Base-by-base conservation (phyloP, 1,140 invertebrate species). In the Meloidogyne floridensis region DNA sequence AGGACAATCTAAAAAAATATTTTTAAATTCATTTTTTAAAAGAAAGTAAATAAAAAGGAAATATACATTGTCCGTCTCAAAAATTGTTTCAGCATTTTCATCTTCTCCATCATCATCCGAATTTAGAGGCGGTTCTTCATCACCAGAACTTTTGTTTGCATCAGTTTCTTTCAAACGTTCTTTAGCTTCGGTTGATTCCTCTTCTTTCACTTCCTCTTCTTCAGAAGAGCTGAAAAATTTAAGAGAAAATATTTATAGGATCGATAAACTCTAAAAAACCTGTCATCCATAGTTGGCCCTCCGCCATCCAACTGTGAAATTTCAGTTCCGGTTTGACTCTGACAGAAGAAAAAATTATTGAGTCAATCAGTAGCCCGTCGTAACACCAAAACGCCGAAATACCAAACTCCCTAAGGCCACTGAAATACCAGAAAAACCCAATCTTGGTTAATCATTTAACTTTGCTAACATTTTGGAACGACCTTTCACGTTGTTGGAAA, bases 291-390 rank as follows among this genome's bases (percentile, higher is more conserved):
- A 11, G 43, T 54, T 8, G 72, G 15, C 9, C 72, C 43, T 5
- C 43, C 72, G 8, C 72, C 72, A 74, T 74, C 72, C 72, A 74
- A 74, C 53, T 74, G 72, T 74, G 72, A 74, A 51, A 74, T 7
- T 8, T 74, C 53, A 42, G 20, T 74, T 2, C 72, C 53, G 2
- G 72, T 51, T 20, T 47, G 43, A 54, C 72, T 74, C 72, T 74
- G 32, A 32, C 32, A 32, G 32, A 32, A 32, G 32, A 32, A 32
- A 32, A 32, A 32, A 32, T 32, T 32, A 32, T 32, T 32, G 32
- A 32, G 32, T 32, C 32, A 32, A 32, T 32, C 32, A 32, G 32
- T 32, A 32, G 32, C 32, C 32, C 32, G 32, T 1, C 32, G 32
- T 20, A 32, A 32, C 32, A 32, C 32, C 32, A 32, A 32, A 32